Base-by-base conservation (phyloP, 2,888 invertebrate genomes). In the Kryphioiulus occultus region DNA sequence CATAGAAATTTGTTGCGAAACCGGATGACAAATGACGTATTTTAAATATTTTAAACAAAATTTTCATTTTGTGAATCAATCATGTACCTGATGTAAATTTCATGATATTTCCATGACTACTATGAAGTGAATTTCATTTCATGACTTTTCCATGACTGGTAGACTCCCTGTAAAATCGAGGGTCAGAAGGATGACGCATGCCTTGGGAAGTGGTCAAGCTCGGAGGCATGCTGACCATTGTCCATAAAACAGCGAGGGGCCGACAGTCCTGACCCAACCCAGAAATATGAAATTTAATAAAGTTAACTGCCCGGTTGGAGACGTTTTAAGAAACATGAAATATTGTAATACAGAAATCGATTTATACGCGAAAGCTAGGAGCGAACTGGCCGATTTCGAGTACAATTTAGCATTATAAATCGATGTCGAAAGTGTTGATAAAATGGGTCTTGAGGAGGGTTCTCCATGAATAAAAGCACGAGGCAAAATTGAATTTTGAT, bases 211-310 rank as follows among this genome's bases (percentile, higher is more conserved):
- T 78, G 78, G 78, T 32, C 78, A 78, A 78, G 30, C 78, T 17
- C 15, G 17, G 78, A 78, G 78, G 78, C 78, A n/a, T n/a, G n/a
- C 26, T 78, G 78, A 32, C 78, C 78, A 78, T 17, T 17, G 78
- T 78, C 78, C 15, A 32, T 78, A 78, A 32, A 32, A 17, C 78
- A 78, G 78, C 30, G 30, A 30, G 78, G 17, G 78, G 30, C 30
- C 30, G 30, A 30, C 78, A 17, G 15, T 30, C 78, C 78, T 7
- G 78, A 78, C 78, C 26, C 78, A 78, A 17, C 78, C n/a, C 15
- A 78, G 78, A 78, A 78, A 78, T 78, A 78, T 78, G 78, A 78
- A 78, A 78, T 78, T 78, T 78, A 78, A 78, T 78, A 78, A 78
- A 78, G 78, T 78, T 78, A 78, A 78, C 78, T 78, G 78, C 78